phyloP scores from a whole-genome alignment of 2,888 invertebrate species.

The Sminthurides aquaticus region DNA sequence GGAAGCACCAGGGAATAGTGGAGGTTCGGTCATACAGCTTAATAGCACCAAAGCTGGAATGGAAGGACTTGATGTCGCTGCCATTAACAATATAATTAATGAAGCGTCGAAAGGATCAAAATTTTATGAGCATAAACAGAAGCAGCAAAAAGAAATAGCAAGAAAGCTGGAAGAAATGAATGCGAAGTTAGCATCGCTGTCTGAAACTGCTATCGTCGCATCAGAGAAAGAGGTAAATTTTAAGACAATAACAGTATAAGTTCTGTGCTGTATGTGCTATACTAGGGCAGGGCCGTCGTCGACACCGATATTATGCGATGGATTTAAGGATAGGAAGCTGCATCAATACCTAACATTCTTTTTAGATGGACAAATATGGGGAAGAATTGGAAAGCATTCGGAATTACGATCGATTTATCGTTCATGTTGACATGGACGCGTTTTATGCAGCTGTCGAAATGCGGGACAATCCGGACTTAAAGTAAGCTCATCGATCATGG shows the following conservation, averaged over 20 bases:
- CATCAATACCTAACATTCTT: constrained; percentile 1
- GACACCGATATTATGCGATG: no score
- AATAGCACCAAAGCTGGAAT: constrained; percentile 44
- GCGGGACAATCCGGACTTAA: constrained; percentile 47
- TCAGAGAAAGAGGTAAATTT: constrained; percentile 42
- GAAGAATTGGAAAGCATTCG: constrained; percentile 47
- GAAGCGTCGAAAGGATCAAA: constrained; percentile 51
- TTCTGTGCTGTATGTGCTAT: no score
- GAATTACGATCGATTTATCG: constrained; percentile 49
- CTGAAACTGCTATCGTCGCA: constrained; percentile 45
- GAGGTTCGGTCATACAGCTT: constrained; percentile 8
- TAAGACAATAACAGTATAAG: neutral
- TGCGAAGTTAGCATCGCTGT: constrained; percentile 43
- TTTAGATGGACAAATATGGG: constrained; percentile 49
- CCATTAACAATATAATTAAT: constrained; percentile 47
- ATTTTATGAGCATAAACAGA: constrained; percentile 52
- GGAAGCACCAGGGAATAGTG: no score
- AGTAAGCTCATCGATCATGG: constrained; percentile 25
- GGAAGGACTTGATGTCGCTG: constrained; percentile 44
- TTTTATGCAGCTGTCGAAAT: constrained; percentile 58
- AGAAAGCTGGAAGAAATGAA: constrained; percentile 48
- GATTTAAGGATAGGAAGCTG: neutral
- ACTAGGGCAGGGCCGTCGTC: no score
- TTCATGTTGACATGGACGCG: constrained; percentile 58
- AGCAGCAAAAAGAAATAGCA: constrained; percentile 50